Percentiles rank a stretch among this genome's conserved stretches.
These are phyloP conservation scores for Diadegma fenestrale DNA, from an alignment of 2,888 invertebrate species.

Conservation along the genomic window DNA sequence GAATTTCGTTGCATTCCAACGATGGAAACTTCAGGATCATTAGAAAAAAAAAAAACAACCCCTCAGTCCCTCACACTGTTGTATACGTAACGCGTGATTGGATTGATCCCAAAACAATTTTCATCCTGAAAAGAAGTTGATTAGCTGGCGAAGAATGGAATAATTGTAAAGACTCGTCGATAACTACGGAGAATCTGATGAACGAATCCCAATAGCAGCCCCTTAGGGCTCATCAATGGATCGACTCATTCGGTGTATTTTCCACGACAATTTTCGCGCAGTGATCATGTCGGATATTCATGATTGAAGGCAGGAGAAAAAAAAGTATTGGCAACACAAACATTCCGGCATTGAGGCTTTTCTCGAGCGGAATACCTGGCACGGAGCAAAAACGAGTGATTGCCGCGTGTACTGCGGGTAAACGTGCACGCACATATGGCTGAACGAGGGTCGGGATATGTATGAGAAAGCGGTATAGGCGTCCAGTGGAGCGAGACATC, in stretches of 20 bases:
- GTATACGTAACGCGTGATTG: background rate
- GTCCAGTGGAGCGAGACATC: conserved; percentile 82
- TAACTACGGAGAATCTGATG: background rate
- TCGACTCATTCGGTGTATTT: background rate
- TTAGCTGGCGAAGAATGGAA: background rate
- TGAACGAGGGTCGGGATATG: conserved; percentile 69
- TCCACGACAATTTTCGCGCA: background rate
- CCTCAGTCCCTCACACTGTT: background rate
- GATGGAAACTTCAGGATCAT: no score
- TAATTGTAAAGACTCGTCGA: background rate
- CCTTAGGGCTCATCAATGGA: background rate
- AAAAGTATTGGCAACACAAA: background rate
- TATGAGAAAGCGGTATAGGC: conserved; percentile 75
- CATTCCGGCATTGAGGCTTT: conserved; percentile 11
- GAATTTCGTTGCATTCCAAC: no score
- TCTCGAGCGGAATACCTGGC: conserved; percentile 26
- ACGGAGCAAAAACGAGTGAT: conserved; percentile 43
- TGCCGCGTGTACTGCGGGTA: conserved; percentile 45
- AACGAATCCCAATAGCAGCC: background rate
- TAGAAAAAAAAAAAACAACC: no score
- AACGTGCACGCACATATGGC: conserved; percentile 35
- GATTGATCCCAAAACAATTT: background rate
- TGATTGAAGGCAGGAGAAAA: background rate
- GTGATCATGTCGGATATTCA: background rate
- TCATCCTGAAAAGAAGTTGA: background rate